phyloP scores from a whole-genome alignment of 1,140 invertebrate species.

The Heliconius melpomene region DNA sequence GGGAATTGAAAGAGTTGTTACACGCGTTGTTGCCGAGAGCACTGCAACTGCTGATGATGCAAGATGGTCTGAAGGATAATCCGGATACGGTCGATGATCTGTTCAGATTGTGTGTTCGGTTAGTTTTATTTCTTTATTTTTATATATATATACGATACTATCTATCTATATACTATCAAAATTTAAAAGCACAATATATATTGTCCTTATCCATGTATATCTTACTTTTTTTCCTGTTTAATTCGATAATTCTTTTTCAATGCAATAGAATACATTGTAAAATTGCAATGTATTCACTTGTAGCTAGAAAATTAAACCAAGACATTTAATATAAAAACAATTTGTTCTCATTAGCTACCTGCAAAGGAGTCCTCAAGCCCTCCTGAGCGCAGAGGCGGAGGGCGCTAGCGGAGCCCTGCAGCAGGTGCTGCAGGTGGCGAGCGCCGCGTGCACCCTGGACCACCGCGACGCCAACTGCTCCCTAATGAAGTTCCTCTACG shows the following conservation, averaged over 20 bases:
- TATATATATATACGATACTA: no score
- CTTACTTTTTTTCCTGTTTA: no score
- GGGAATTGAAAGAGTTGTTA: constrained; percentile 91
- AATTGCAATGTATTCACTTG: no score
- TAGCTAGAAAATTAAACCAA: no score
- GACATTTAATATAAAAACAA: no score
- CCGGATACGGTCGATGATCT: constrained; percentile 99
- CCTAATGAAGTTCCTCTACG: constrained; percentile 89
- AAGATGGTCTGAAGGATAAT: constrained; percentile 88
- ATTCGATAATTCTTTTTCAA: no score
- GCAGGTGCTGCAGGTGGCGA: constrained; percentile 88
- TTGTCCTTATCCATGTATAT: no score
- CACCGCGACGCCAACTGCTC: constrained; percentile 96
- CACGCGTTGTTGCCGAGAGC: constrained; percentile 93
- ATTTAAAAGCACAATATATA: no score
- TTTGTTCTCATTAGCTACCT: constrained; percentile 85
- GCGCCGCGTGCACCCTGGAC: constrained; percentile 85
- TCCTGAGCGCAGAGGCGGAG: constrained; percentile 82
- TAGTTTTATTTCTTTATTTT: background rate
- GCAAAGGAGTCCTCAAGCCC: constrained; percentile 89
- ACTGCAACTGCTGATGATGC: constrained; percentile 89
- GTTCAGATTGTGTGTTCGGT: constrained; percentile 91
- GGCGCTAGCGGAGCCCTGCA: constrained; percentile 76
- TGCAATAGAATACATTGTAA: no score
- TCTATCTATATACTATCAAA: no score